Conservation (phyloP, 2,113 vertebrate genomes). For the Urocynchramus pylzowi region DNA sequence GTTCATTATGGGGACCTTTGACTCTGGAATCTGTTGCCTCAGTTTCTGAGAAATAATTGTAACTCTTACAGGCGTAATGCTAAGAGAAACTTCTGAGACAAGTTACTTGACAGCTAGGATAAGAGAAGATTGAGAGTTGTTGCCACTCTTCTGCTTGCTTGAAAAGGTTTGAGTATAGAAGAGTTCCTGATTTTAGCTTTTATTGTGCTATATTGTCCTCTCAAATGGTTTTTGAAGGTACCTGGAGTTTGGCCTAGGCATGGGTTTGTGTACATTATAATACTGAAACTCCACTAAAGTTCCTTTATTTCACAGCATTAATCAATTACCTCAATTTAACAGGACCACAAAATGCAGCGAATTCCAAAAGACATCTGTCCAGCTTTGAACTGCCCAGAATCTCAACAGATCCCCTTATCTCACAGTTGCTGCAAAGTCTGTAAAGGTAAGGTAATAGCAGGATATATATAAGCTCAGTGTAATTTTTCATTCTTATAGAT, state of each 20-base stretch:
- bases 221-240: background rate
- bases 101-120: background rate
- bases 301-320: background rate
- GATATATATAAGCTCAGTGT: background rate
- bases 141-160: background rate
- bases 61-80: background rate
- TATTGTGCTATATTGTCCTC: background rate
- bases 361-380: constrained; percentile 77
- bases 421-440: constrained; percentile 95
- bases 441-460: constrained; percentile 80
- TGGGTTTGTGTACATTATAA: background rate
- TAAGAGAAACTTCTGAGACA: background rate
- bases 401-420: constrained; percentile 85
- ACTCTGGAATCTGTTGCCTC: background rate
- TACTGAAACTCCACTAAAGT: background rate
- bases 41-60: background rate
- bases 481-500: background rate
- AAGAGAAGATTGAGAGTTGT: background rate
- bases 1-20: background rate
- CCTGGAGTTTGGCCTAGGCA: background rate
- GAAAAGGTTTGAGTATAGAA: background rate
- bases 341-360: constrained; percentile 89
- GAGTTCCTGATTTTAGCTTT: background rate
- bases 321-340: constrained; percentile 23
- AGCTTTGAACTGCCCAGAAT: constrained; percentile 82